Conservation (phyloP, 2,797 vertebrate species). For the Apodemus agrarius region DNA sequence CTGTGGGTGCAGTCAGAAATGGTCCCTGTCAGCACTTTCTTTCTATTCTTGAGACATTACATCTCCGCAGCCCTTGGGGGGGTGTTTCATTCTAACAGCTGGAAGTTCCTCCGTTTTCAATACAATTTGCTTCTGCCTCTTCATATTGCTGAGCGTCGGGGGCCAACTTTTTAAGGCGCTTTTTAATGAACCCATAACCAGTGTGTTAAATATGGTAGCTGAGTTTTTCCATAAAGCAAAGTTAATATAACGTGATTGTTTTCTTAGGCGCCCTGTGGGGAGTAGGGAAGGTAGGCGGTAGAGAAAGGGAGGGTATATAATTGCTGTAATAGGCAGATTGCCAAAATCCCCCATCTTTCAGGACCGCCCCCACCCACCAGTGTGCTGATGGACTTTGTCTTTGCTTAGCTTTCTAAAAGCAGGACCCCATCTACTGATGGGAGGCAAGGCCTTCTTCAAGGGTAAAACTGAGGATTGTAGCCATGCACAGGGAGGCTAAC, state of each 20-base stretch:
- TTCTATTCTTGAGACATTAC: slow-evolving; percentile 64
- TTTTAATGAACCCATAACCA: slow-evolving; percentile 84
- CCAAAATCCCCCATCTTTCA: slow-evolving; percentile 68
- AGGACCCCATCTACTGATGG: slow-evolving; percentile 7
- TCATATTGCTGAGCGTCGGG: slow-evolving; percentile 71
- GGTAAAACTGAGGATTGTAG: neutral
- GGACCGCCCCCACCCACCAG: slow-evolving; percentile 46
- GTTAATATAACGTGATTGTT: slow-evolving; percentile 81
- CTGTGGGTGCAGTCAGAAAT: slow-evolving; percentile 72
- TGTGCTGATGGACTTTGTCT: slow-evolving; percentile 36
- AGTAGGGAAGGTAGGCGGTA: slow-evolving; percentile 51
- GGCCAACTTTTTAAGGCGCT: slow-evolving; percentile 75
- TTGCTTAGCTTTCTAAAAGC: slow-evolving; percentile 55
- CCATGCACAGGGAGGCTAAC: neutral
- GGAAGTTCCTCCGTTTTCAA: slow-evolving; percentile 78
- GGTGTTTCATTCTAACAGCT: slow-evolving; percentile 80
- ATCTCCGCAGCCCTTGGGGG: slow-evolving; percentile 65
- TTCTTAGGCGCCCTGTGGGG: slow-evolving; percentile 74
- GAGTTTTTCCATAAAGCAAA: slow-evolving; percentile 82
- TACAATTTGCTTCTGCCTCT: slow-evolving; percentile 80
- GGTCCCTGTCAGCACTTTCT: slow-evolving; percentile 67
- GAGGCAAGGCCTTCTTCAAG: slow-evolving; percentile 36
- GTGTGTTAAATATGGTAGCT: slow-evolving; percentile 81
- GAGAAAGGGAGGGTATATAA: slow-evolving; percentile 45
- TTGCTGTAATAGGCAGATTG: slow-evolving; percentile 63